Percentiles rank a stretch among this genome's conserved stretches.
Evolutionary conservation across 2,797 vertebrate species (phyloP).

Genomic region (Acanthornis magna): DNA sequence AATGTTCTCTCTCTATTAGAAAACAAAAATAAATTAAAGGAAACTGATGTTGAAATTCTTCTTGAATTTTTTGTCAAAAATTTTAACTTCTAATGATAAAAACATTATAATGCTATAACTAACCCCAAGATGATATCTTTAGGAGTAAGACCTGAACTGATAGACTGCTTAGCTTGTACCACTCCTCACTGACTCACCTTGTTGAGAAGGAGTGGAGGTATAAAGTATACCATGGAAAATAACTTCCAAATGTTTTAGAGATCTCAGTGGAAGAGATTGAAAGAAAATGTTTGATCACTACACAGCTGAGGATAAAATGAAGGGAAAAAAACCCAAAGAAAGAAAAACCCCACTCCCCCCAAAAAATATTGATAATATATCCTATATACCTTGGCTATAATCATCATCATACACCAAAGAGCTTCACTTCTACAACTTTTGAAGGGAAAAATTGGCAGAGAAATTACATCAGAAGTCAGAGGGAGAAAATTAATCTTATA

Average conservation of each 20-base stretch:
- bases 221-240: background rate
- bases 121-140: background rate
- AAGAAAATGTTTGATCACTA: background rate
- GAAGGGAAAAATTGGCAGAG: background rate
- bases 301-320: background rate
- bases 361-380: background rate
- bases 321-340: fast-evolving
- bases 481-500: background rate
- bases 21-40: background rate
- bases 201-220: background rate
- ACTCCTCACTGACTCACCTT: background rate
- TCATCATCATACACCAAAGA: background rate
- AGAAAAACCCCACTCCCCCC: fast-evolving
- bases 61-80: background rate
- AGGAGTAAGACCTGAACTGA: background rate
- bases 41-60: background rate
- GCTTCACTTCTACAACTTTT: background rate
- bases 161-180: background rate
- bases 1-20: background rate
- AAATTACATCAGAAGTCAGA: background rate
- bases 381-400: background rate
- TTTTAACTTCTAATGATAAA: background rate
- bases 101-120: background rate
- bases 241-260: background rate
- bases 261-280: background rate